Base-by-base conservation (phyloP, 2,113 vertebrate species). In the Pelobates fuscus region DNA sequence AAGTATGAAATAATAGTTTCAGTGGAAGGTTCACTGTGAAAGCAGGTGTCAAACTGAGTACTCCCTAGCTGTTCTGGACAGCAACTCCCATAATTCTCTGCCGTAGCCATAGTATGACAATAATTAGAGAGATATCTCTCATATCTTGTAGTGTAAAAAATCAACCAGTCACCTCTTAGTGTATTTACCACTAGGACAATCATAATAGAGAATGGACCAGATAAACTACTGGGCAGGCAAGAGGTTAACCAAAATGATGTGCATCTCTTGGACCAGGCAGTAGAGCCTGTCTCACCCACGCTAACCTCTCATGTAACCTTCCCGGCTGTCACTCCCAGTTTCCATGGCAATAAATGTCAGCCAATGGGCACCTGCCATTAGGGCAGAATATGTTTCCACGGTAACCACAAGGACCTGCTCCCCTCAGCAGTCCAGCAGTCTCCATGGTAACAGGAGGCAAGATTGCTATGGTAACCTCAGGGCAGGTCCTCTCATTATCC, bases 361-460 rank as follows among this genome's bases (percentile, higher is more conserved):
- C 54, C 49, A 66, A 67, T 76, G 72, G 64, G 41, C 72, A 76
- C 52, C 66, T 67, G 62, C 71, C 54, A 67, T 44, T 67, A 25
- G 64, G 72, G 26, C 73, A 68, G 57, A 77, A 46, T 37, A 61
- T 67, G 73, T 46, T 68, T 54, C 65, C 65, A 52, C 67, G 27
- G 73, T 46, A 77, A 77, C 73, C 24, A 14, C 37, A 59, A 60
- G 41, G 72, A 67, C 54, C 62, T 49, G 54, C 72, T 67, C 20
- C 11, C 41, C 7, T 67, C 62, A 61, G 41, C 65, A 52, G 73
- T 77, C 73, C 73, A 52, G 64, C 27, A 27, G 26, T 60, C 8
- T 52, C 73, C 65, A 61, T 77, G 65, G 73, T 60, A 68, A 77
- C 73, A 52, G 65, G 59, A 77, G 65, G 63, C 41, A 20, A 25